Base-by-base conservation (phyloP, 2,797 vertebrate genomes). In the Onychomys leucogaster region DNA sequence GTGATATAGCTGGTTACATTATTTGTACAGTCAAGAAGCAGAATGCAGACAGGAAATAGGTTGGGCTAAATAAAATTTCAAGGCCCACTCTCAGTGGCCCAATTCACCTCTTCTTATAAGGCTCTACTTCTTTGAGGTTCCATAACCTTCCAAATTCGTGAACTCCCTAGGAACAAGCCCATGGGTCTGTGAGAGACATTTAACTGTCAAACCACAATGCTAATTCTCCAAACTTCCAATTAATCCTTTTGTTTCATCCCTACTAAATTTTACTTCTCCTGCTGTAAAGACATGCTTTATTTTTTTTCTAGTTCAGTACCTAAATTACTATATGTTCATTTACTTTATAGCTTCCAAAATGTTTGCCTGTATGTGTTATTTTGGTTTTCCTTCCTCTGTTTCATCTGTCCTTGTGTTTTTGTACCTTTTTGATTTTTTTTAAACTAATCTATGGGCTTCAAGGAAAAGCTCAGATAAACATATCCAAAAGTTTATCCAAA, bases 311-410 rank as follows among this genome's bases (percentile, higher is more conserved):
- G 32, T 67, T 19, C 46, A 29, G 61, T 82, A 78, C 32, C 57
- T n/a, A 69, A 89, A 83, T 77, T 84, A 73, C 34, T 94, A 59
- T 29, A 63, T 13, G 46, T 87, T 32, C 19, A 23, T 94, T 92
- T 85, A 37, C n/a, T 91, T 94, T 89, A 19, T 86, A 34, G 27
- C 27, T 87, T 96, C 46, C 10, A 85, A 94, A 92, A 90, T 34
- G 21, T 78, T 37, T 88, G 14, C 8, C 8, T 91, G 13, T 77
- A 34, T 65, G 9, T 87, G 37, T 34, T 55, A 12, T 86, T 89
- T 75, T 55, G n/a, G 1, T 5, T 91, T 94, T 93, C 89, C 46
- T 6, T 61, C 3, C 43, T 25, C 1, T 84, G 69, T 57, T 69
- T 29, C 94, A 43, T 78, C 90, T 89, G 21, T 78, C 14, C 49